Percentiles rank a stretch among this genome's conserved stretches.
These are phyloP conservation scores for Lampropteryx suffumata DNA, from an alignment of 2,888 invertebrate genomes.

Conservation along the genomic window DNA sequence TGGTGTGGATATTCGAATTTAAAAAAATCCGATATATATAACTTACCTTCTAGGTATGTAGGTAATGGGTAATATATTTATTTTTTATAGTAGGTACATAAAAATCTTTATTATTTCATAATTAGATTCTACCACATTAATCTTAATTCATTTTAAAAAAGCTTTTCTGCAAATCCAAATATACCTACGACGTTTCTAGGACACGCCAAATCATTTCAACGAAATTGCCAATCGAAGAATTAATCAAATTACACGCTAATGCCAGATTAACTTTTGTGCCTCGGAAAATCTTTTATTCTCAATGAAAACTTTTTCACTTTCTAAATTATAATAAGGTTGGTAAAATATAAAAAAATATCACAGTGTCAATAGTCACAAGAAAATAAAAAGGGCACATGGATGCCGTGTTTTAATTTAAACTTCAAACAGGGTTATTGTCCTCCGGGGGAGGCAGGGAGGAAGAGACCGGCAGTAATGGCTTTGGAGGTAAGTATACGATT, in stretches of 20 bases:
- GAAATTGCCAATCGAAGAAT: conserved; percentile 35
- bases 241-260: conserved; percentile 33
- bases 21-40: no score
- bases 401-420: conserved; percentile 39
- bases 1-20: no score
- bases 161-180: background rate
- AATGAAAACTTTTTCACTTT: conserved; percentile 25
- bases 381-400: conserved; percentile 30
- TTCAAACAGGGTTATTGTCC: conserved; percentile 36
- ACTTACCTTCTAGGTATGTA: no score
- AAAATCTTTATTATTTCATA: no score
- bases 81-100: no score
- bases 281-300: conserved; percentile 17
- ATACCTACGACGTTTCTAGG: background rate
- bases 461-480: conserved; percentile 22
- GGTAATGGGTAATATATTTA: no score
- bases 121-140: no score
- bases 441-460: conserved; percentile 15
- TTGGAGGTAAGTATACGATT: conserved; percentile 31
- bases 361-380: conserved; percentile 27
- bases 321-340: conserved; percentile 21
- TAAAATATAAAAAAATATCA: conserved; percentile 30
- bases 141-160: background rate
- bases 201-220: conserved; percentile 11
- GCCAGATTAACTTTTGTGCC: conserved; percentile 27